phyloP scores from a whole-genome alignment of 2,113 vertebrate species.

The Centrocercus urophasianus region DNA sequence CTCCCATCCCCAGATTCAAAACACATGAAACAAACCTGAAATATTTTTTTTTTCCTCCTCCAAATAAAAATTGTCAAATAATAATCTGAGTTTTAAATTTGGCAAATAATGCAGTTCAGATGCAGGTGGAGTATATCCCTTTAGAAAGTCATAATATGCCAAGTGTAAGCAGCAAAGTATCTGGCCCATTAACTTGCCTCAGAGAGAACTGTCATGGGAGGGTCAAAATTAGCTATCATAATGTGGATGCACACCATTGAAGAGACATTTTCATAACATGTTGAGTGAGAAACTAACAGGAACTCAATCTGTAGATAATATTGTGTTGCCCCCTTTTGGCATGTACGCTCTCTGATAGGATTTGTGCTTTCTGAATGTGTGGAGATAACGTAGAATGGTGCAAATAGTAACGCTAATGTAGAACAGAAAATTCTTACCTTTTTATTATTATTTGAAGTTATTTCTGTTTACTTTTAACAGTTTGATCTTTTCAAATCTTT shows the following conservation, averaged over 20 bases:
- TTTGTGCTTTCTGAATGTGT: not conserved
- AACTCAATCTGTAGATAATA: not conserved
- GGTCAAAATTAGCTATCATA: not conserved
- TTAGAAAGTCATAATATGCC: not conserved
- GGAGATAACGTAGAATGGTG: not conserved
- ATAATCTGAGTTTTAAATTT: not conserved
- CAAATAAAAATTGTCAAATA: not conserved
- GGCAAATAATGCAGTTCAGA: not conserved
- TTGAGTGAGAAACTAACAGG: not conserved
- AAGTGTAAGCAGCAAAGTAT: not conserved
- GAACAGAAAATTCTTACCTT: not conserved
- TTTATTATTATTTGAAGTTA: not conserved
- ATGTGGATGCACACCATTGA: not conserved
- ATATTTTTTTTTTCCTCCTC: not conserved
- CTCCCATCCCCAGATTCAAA: not conserved
- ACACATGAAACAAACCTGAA: not conserved
- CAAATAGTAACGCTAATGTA: not conserved
- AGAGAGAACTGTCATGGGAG: not conserved
- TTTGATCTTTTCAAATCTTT: not conserved
- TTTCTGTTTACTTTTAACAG: not conserved
- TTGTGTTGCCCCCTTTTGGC: not conserved
- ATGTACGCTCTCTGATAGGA: not conserved
- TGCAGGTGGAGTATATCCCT: not conserved
- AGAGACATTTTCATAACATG: not conserved
- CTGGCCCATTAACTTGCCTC: not conserved